Evolutionary conservation across 2,888 invertebrate species (phyloP).

Genomic region (Mayetiola destructor): DNA sequence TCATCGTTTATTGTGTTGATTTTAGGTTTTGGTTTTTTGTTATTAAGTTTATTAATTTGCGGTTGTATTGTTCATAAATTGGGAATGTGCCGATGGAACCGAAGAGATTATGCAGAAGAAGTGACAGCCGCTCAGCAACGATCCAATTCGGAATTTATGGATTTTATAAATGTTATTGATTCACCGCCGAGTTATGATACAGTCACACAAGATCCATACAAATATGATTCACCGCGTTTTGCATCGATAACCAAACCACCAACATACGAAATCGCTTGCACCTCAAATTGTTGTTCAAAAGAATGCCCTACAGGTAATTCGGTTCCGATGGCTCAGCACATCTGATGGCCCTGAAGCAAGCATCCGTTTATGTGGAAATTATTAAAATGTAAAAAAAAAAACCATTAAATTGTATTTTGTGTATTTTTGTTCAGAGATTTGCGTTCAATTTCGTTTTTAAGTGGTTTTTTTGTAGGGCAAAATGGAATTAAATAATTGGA

Average conservation of each 20-base stretch:
- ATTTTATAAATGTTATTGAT: conserved; percentile 1
- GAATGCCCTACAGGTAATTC: too few species aligned
- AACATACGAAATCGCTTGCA: neutral
- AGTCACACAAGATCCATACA: neutral
- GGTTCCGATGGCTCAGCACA: too few species aligned
- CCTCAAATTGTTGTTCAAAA: neutral
- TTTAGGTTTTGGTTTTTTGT: conserved; percentile 33
- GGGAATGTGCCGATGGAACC: conserved; percentile 36
- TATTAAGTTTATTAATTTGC: conserved; percentile 34
- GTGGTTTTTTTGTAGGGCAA: too few species aligned
- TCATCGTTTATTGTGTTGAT: conserved; percentile 35
- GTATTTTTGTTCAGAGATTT: too few species aligned
- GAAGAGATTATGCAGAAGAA: conserved; percentile 28
- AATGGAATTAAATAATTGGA: too few species aligned
- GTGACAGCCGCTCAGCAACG: neutral
- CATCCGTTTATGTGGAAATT: too few species aligned
- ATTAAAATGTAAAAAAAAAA: too few species aligned
- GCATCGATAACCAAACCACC: neutral
- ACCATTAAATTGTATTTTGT: too few species aligned
- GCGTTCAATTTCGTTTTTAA: too few species aligned
- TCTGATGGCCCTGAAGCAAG: too few species aligned
- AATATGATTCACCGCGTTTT: neutral
- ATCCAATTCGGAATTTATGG: neutral
- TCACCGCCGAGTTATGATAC: neutral
- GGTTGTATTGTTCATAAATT: conserved; percentile 36